Conservation (phyloP, 2,888 invertebrate genomes). For the Apamea epomidion region DNA sequence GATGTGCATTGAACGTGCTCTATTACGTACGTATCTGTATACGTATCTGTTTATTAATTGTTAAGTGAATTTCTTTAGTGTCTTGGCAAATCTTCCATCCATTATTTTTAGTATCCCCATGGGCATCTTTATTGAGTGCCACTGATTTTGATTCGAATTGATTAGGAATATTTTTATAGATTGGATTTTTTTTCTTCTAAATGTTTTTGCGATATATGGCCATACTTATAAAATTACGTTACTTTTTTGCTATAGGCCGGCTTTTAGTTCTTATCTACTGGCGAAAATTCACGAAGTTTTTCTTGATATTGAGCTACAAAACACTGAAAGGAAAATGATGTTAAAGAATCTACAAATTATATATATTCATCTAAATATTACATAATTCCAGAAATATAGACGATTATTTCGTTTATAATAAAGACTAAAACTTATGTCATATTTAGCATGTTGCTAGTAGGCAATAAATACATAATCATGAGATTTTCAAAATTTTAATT, state of each 20-base stretch:
- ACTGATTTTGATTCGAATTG: not conserved
- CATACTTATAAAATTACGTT: no score
- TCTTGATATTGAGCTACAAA: not conserved
- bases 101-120: not conserved
- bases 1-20: not conserved
- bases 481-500: conserved; percentile 70
- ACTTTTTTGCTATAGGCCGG: not conserved
- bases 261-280: not conserved
- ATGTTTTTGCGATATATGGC: not conserved
- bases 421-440: conserved; percentile 33
- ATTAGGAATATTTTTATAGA: not conserved
- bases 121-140: not conserved
- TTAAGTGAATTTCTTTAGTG: not conserved
- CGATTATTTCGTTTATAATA: not conserved
- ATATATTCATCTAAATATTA: conserved; percentile 12
- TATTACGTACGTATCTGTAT: no score
- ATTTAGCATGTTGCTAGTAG: conserved; percentile 24
- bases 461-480: conserved; percentile 44
- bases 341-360: not conserved
- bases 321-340: not conserved
- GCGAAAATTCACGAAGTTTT: not conserved
- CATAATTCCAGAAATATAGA: conserved; percentile 4
- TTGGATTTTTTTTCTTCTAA: not conserved
- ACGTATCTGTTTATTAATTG: not conserved
- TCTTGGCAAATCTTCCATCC: not conserved